phyloP scores from a whole-genome alignment of 2,888 invertebrate species.

The Taphrorychus bicolor region DNA sequence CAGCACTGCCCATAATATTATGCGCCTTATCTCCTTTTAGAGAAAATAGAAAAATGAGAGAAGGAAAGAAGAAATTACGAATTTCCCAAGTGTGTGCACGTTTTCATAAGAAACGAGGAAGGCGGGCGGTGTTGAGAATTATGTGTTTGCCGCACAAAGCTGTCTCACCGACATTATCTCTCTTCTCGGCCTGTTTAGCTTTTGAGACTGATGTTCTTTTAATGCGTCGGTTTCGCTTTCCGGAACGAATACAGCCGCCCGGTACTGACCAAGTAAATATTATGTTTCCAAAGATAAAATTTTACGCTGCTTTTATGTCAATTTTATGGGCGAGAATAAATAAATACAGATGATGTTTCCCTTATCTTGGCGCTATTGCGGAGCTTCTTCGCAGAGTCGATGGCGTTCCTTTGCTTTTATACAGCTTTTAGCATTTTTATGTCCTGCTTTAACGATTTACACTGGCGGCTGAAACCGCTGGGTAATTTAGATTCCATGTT shows the following conservation, averaged over 20 bases:
- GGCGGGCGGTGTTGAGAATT: constrained; percentile 47
- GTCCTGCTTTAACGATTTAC: too few species aligned
- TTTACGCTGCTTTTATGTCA: constrained; percentile 36
- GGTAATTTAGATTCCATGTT: background rate
- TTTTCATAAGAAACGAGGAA: constrained; percentile 47
- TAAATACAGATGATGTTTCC: constrained; percentile 22
- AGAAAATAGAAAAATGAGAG: constrained; percentile 50
- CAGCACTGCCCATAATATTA: constrained; percentile 41
- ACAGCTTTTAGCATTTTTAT: background rate
- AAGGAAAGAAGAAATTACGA: constrained; percentile 52
- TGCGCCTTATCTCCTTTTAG: constrained; percentile 47
- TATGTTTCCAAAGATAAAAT: constrained; percentile 32
- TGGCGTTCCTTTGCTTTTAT: background rate
- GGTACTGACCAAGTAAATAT: constrained; percentile 34
- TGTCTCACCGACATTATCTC: constrained; percentile 55
- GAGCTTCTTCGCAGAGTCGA: background rate
- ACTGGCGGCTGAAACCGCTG: background rate
- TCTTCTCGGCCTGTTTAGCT: constrained; percentile 55
- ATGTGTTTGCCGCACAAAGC: constrained; percentile 53
- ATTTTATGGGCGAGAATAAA: constrained; percentile 27
- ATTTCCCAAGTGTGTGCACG: constrained; percentile 54
- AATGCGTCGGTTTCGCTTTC: constrained; percentile 50
- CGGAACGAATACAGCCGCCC: constrained; percentile 27
- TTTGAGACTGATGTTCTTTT: constrained; percentile 57
- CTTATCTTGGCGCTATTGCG: constrained; percentile 32